Evolutionary conservation across 2,888 invertebrate genomes (phyloP).

Genomic region (Poecilus cupreus): DNA sequence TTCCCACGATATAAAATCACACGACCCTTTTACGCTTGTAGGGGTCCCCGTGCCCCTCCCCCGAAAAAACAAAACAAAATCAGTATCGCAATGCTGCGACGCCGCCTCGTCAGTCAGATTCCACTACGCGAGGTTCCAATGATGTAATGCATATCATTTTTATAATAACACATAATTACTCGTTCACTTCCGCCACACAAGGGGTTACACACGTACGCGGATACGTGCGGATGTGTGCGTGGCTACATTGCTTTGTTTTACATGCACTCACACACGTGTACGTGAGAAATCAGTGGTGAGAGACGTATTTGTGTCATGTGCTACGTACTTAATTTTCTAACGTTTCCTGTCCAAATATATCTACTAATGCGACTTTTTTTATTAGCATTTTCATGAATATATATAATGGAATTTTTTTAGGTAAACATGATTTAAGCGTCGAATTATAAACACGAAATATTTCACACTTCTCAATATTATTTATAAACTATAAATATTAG

Average conservation of each 20-base stretch:
- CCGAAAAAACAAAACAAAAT: slow-evolving; percentile 26
- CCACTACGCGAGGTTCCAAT: slow-evolving; percentile 36
- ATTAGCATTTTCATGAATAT: background rate
- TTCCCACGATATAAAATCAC: slow-evolving; percentile 4
- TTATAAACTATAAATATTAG: too few relatives aligned
- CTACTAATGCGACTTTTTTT: background rate
- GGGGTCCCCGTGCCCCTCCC: background rate
- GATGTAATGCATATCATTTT: slow-evolving; percentile 59
- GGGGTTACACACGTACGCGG: slow-evolving; percentile 46
- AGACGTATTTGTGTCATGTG: slow-evolving; percentile 50
- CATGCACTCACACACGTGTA: slow-evolving; percentile 35
- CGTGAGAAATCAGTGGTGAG: slow-evolving; percentile 41
- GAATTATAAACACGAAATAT: background rate
- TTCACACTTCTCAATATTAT: too few relatives aligned
- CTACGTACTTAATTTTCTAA: slow-evolving; percentile 10
- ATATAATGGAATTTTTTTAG: background rate
- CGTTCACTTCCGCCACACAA: slow-evolving; percentile 49
- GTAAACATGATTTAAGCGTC: background rate
- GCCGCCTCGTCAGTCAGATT: background rate
- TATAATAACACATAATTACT: slow-evolving; percentile 59
- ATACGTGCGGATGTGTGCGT: slow-evolving; percentile 16
- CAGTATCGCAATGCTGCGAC: slow-evolving; percentile 3
- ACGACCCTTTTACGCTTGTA: background rate
- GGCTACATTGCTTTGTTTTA: slow-evolving; percentile 41
- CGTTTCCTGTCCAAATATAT: slow-evolving; percentile 45